These are phyloP conservation scores for Labrus mixtus DNA, from an alignment of 2,113 vertebrate genomes.

Conservation along the genomic window DNA sequence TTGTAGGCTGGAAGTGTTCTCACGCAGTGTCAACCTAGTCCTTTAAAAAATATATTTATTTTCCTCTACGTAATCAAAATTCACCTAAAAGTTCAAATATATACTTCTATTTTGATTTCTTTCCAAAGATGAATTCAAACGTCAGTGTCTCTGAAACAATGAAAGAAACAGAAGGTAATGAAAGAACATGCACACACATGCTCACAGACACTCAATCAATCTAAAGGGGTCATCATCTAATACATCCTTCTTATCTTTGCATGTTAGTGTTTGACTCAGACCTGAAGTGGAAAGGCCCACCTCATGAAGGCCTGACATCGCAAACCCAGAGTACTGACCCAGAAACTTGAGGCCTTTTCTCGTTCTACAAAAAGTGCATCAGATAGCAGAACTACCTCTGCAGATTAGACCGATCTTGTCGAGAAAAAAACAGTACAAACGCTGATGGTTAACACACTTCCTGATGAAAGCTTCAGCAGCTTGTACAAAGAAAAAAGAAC, in stretches of 20 bases:
- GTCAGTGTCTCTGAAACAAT: neutral
- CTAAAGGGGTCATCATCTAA: constrained; percentile 79
- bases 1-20: too few species aligned
- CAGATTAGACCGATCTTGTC: constrained; percentile 17
- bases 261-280: constrained; percentile 35
- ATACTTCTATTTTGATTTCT: too few species aligned
- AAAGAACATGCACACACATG: neutral
- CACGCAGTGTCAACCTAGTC: too few species aligned
- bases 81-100: too few species aligned
- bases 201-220: constrained; percentile 41
- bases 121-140: too few species aligned
- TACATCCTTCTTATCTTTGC: constrained; percentile 32
- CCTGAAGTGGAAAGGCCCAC: constrained; percentile 28
- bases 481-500: neutral
- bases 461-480: constrained; percentile 2
- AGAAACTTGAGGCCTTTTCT: constrained; percentile 50
- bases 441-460: neutral
- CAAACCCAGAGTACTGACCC: constrained; percentile 44
- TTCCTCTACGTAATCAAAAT: too few species aligned
- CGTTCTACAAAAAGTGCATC: constrained; percentile 43
- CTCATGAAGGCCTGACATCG: constrained; percentile 37
- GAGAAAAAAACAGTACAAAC: constrained; percentile 12
- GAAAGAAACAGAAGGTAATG: neutral
- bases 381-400: constrained; percentile 40
- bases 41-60: too few species aligned